A percentile compares a stretch with the other conserved stretches of the same genome.
phyloP scores from a whole-genome alignment of 1,140 invertebrate genomes.

The Tetragonula clypearis region DNA sequence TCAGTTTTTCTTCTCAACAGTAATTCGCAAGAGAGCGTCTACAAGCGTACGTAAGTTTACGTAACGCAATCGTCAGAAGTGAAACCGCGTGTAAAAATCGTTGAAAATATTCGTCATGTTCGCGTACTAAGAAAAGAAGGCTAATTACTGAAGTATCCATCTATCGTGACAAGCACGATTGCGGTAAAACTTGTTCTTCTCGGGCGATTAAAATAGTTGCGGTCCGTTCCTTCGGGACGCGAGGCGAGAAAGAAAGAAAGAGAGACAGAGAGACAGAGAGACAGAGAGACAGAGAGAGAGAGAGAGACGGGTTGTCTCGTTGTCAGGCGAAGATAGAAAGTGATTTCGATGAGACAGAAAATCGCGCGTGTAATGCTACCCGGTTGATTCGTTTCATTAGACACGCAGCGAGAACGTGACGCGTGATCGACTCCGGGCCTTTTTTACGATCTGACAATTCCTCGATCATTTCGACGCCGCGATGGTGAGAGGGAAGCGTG shows the following conservation, averaged over 20 bases:
- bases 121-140: neutral
- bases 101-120: neutral
- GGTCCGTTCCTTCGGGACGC: neutral
- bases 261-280: neutral
- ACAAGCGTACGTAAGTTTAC: too few relatives aligned
- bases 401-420: conserved; percentile 45
- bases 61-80: too few relatives aligned
- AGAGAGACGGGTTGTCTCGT: neutral
- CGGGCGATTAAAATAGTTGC: neutral
- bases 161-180: neutral
- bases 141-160: neutral
- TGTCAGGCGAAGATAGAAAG: conserved; percentile 26
- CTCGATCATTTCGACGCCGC: conserved; percentile 35
- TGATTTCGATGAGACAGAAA: conserved; percentile 46
- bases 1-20: too few relatives aligned
- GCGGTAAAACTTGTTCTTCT: neutral
- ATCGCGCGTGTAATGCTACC: conserved; percentile 45
- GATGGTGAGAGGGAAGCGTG: conserved; percentile 32
- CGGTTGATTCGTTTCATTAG: conserved; percentile 48
- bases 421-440: conserved; percentile 31
- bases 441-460: conserved; percentile 44
- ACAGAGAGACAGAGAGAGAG: neutral
- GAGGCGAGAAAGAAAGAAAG: neutral
- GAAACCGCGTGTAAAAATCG: too few relatives aligned
- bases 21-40: too few relatives aligned